Conservation (phyloP, 37 sponge, comb jelly and placozoan species). For the Haliclona indistincta region DNA sequence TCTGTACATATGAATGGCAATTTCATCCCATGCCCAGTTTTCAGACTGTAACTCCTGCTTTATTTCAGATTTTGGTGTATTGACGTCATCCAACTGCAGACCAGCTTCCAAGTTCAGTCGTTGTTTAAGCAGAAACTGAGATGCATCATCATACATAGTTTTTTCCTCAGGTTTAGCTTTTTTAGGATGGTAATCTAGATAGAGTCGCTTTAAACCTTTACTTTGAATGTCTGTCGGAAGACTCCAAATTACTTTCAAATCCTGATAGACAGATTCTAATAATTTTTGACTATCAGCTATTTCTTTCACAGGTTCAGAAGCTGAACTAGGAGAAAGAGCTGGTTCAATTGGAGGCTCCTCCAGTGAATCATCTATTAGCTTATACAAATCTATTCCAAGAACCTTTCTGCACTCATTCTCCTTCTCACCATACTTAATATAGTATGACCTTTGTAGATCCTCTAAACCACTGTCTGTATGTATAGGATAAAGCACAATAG, state of each 20-base stretch:
- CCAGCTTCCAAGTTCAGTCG: slow-evolving; percentile 8
- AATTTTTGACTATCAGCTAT: too few relatives aligned
- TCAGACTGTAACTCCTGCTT: too few relatives aligned
- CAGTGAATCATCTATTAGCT: too few relatives aligned
- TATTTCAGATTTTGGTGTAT: neutral
- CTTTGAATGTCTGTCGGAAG: slow-evolving; percentile 2
- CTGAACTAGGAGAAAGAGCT: too few relatives aligned
- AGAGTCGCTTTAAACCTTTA: slow-evolving; percentile 33
- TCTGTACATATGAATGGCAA: too few relatives aligned
- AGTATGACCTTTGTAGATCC: neutral
- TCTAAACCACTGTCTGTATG: too few relatives aligned
- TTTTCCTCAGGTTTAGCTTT: slow-evolving; percentile 31
- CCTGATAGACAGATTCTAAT: slow-evolving; percentile 5
- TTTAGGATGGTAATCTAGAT: slow-evolving; percentile 55
- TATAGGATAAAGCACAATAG: neutral
- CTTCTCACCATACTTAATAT: neutral
- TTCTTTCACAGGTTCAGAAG: too few relatives aligned
- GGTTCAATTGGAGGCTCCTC: too few relatives aligned
- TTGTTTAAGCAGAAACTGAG: slow-evolving; percentile 29
- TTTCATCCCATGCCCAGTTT: too few relatives aligned
- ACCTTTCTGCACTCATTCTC: neutral
- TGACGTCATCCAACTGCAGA: slow-evolving; percentile 8
- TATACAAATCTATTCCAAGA: neutral
- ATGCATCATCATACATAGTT: slow-evolving; percentile 28
- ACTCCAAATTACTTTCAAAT: slow-evolving; percentile 42